Evolutionary conservation across 2,797 vertebrate species (phyloP).

Genomic region (Sebastes minor): DNA sequence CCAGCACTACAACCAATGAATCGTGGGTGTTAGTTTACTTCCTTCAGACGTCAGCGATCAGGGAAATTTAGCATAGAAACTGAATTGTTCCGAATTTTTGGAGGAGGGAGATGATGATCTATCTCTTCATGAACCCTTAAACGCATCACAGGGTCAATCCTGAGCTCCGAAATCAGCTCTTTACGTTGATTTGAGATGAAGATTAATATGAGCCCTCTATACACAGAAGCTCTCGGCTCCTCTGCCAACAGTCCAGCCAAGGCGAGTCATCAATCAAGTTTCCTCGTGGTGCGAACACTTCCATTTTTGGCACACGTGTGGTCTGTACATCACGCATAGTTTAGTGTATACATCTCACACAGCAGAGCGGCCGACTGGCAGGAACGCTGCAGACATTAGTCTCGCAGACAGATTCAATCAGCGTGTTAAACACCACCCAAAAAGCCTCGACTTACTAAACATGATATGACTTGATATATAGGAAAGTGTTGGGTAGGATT

Average conservation of each 20-base stretch:
- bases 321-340: background rate
- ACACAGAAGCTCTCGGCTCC: background rate
- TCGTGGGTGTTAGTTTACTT: background rate
- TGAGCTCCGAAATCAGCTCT: background rate
- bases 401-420: constrained; percentile 47
- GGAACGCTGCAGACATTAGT: constrained; percentile 1
- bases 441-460: constrained; percentile 27
- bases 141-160: background rate
- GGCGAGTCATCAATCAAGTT: constrained; percentile 31
- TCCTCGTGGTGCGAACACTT: constrained; percentile 1
- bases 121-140: background rate
- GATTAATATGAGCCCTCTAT: background rate
- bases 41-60: background rate
- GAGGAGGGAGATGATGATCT: background rate
- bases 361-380: constrained; percentile 35
- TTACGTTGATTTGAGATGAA: background rate
- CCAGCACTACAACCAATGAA: background rate
- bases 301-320: constrained; percentile 15
- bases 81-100: background rate
- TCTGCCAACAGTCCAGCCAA: constrained; percentile 5
- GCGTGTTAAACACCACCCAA: constrained; percentile 30
- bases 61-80: background rate
- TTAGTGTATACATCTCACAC: background rate
- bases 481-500: background rate
- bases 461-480: background rate